These are phyloP conservation scores for Macrophya annulata DNA, from an alignment of 2,888 invertebrate genomes.

Conservation along the genomic window DNA sequence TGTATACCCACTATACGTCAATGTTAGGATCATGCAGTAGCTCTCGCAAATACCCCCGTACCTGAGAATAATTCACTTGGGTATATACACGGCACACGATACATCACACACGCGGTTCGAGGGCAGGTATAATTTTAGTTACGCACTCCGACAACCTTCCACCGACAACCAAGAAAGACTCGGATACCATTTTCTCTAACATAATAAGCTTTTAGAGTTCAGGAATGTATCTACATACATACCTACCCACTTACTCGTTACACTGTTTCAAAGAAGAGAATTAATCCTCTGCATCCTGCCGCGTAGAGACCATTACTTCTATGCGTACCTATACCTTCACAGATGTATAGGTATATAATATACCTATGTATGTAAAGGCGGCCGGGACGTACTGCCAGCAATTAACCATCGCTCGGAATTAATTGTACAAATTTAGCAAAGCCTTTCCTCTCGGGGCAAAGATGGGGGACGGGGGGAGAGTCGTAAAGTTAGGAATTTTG, in stretches of 20 bases:
- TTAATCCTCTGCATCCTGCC: not conserved
- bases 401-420: not conserved
- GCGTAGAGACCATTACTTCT: not conserved
- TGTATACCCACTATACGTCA: not conserved
- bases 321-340: not conserved
- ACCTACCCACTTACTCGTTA: not conserved
- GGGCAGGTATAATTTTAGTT: constrained; percentile 43
- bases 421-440: not conserved
- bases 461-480: not conserved
- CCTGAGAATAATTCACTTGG: constrained; percentile 41
- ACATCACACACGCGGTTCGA: not conserved
- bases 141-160: not conserved
- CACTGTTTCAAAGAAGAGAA: not conserved
- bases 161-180: not conserved
- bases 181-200: not conserved
- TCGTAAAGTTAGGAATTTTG: constrained; percentile 33
- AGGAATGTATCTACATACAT: not conserved
- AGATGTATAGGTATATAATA: not conserved
- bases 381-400: not conserved
- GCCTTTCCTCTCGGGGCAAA: not conserved
- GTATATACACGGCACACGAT: not conserved
- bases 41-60: constrained; percentile 7
- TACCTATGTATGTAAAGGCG: not conserved
- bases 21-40: not conserved
- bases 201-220: not conserved